Base-by-base conservation (phyloP, 2,888 invertebrate species). In the Spisula solida region DNA sequence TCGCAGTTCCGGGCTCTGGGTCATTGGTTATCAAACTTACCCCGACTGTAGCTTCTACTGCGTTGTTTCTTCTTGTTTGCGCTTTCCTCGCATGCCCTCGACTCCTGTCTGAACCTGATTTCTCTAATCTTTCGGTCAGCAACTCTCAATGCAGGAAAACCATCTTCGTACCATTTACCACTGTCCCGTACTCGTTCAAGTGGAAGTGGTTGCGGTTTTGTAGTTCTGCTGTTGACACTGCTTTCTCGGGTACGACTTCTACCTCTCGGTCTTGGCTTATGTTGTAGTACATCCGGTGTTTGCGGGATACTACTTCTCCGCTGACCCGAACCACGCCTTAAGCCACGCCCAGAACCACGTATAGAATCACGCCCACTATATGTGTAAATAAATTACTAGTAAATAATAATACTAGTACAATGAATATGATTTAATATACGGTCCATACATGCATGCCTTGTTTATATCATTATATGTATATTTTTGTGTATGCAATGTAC, bases 41-140 rank as follows among this genome's bases (percentile, higher is more conserved):
- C 90, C 80, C 85, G 70, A n/a, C 82, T 85, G 60, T 87, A 87
- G 78, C 90, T 90, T 10, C 82, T 41, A 79, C 87, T 90, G 79
- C 85, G 79, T 78, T 85, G 55, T 20, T 85, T 70, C 48, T n/a
- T 48, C 48, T 86, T 86, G 48, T 82, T 82, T 75, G 66, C 79
- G 16, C 31, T 31, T 5, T 75, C 75, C 14, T 29, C 34, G 12
- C 18, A 18, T 34, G 1, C 18, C 4, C 34, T 6, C 18, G 29
- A 12, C 34, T 90, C 85, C 25, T 80, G 56, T 80, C 85, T 78
- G 16, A 25, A 60, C 31, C 70, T 56, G 55, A 86, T 55, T 48
- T 86, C 86, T 25, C 84, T 66, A 6, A 81, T 81, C 41, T 84
- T 86, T 51, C 84, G 81, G 41, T 89, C 84, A 1, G 89, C 89